Evolutionary conservation across 2,113 vertebrate species (phyloP).

Genomic region (Anoplopoma fimbria): DNA sequence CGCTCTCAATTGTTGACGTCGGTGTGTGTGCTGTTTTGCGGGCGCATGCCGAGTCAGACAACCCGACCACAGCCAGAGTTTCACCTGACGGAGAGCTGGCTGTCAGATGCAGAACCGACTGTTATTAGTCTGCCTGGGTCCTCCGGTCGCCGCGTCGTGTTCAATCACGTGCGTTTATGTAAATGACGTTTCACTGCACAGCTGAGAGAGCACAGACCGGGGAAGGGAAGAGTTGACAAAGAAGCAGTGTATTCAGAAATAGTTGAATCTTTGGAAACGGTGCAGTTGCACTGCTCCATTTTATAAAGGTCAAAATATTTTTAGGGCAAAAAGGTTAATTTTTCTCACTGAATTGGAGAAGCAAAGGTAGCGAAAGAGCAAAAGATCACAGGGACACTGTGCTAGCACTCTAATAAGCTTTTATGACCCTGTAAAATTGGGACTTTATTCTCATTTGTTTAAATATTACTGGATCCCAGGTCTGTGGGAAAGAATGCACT

Average conservation of each 20-base stretch:
- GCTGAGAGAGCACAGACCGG: slow-evolving; percentile 49
- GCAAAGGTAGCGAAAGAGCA: slow-evolving; percentile 42
- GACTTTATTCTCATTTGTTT: slow-evolving; percentile 67
- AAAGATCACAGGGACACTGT: slow-evolving; percentile 56
- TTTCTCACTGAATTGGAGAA: slow-evolving; percentile 49
- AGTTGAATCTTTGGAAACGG: slow-evolving; percentile 36
- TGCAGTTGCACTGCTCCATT: slow-evolving; percentile 47
- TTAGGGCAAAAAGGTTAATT: slow-evolving; percentile 57
- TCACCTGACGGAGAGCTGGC: slow-evolving; percentile 53
- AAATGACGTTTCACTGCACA: slow-evolving; percentile 53
- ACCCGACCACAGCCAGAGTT: slow-evolving; percentile 27
- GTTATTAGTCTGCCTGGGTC: slow-evolving; percentile 52
- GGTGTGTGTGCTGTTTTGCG: slow-evolving; percentile 48
- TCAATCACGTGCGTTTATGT: slow-evolving; percentile 59
- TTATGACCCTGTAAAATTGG: slow-evolving; percentile 65
- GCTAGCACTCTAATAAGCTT: slow-evolving; percentile 68
- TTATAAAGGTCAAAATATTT: slow-evolving; percentile 76
- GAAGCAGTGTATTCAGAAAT: slow-evolving; percentile 43
- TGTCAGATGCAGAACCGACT: slow-evolving; percentile 55
- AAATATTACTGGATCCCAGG: slow-evolving; percentile 58
- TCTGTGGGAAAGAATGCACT: background rate
- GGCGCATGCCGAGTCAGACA: slow-evolving; percentile 23
- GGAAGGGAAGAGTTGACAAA: slow-evolving; percentile 38
- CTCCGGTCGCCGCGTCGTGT: slow-evolving; percentile 33
- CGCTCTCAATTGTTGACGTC: slow-evolving; percentile 63